phyloP scores from a whole-genome alignment of 2,797 vertebrate species.

The Tarsius wallacei region DNA sequence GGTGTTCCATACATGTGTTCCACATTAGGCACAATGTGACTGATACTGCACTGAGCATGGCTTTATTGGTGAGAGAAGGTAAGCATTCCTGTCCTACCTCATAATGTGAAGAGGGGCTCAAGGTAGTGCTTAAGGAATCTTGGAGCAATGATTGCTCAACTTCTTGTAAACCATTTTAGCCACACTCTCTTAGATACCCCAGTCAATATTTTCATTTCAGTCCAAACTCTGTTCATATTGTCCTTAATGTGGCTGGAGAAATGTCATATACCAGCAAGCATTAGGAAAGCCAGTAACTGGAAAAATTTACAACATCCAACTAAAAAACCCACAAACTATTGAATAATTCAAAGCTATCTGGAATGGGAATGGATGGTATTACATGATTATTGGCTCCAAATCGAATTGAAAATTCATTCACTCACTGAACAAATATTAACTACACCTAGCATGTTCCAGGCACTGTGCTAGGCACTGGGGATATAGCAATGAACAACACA shows the following conservation, averaged over 20 bases:
- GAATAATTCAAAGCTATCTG: not conserved
- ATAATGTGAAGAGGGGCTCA: not conserved
- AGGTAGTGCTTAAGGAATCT: not conserved
- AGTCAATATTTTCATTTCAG: not conserved
- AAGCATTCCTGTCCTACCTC: not conserved
- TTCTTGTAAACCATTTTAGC: not conserved
- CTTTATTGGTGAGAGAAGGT: not conserved
- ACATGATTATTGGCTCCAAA: not conserved
- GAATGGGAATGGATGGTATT: not conserved
- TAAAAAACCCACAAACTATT: not conserved
- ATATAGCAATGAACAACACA: not conserved
- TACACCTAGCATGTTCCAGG: not conserved
- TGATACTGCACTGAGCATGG: not conserved
- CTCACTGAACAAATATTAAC: not conserved
- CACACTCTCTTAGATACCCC: not conserved
- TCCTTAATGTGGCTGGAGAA: constrained; percentile 5
- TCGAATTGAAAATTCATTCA: not conserved
- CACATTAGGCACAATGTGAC: not conserved
- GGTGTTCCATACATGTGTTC: not conserved
- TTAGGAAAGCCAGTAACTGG: not conserved
- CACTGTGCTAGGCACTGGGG: not conserved
- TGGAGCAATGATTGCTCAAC: not conserved
- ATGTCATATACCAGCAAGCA: not conserved
- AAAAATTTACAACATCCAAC: not conserved
- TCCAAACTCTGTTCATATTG: not conserved